A percentile compares a stretch with the other conserved stretches of the same genome.
Evolutionary conservation across 1,140 invertebrate species (phyloP).

Genomic region (Magallana gigas): DNA sequence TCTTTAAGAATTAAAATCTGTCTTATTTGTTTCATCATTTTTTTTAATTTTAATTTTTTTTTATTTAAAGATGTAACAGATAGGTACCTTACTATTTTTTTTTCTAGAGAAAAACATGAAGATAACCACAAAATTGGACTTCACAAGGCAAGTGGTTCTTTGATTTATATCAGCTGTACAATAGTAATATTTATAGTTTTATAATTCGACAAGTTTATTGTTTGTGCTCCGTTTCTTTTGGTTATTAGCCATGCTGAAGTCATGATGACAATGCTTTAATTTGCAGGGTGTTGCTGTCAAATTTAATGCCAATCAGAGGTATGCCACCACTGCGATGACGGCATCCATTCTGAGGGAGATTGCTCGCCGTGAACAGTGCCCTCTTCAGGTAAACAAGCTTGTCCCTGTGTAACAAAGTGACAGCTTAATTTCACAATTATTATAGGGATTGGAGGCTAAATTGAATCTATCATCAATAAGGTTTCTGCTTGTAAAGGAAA

Average conservation of each 20-base stretch:
- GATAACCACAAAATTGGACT: slow-evolving; percentile 76
- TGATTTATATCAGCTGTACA: too few species aligned
- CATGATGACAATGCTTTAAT: slow-evolving; percentile 13
- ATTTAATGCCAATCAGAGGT: slow-evolving; percentile 81
- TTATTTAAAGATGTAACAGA: neutral
- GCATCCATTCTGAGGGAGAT: slow-evolving; percentile 79
- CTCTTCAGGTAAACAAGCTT: slow-evolving; percentile 75
- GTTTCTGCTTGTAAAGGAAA: too few species aligned
- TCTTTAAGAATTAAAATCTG: too few species aligned
- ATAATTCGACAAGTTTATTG: neutral
- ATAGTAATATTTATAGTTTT: neutral
- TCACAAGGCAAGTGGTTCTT: slow-evolving; percentile 66
- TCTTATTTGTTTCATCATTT: too few species aligned
- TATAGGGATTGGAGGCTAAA: too few species aligned
- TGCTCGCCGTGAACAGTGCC: slow-evolving; percentile 75
- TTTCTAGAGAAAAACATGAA: slow-evolving; percentile 73
- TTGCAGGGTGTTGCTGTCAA: slow-evolving; percentile 80
- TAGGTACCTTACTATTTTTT: neutral
- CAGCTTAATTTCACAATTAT: too few species aligned
- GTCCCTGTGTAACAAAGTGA: too few species aligned
- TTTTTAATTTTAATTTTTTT: too few species aligned
- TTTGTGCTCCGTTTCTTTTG: neutral
- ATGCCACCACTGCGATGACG: slow-evolving; percentile 80
- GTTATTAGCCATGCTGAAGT: too few species aligned
- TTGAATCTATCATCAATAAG: too few species aligned